These are phyloP conservation scores for Athalia circularis DNA, from an alignment of 2,888 invertebrate species.

Conservation along the genomic window DNA sequence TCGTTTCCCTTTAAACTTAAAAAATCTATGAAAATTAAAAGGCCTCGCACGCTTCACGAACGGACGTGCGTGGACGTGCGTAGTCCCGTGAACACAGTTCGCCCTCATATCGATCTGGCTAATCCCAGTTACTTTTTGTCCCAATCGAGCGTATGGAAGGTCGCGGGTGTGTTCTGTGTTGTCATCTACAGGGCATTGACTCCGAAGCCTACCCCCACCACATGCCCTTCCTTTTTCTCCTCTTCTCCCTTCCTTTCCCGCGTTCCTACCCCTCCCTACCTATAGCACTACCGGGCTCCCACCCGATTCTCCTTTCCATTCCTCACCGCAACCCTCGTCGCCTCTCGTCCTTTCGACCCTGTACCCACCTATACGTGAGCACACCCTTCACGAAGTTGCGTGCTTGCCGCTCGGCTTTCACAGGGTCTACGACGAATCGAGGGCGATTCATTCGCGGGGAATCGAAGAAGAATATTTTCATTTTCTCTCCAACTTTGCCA, in stretches of 20 bases:
- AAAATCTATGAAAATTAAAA: background rate
- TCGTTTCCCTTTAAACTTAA: background rate
- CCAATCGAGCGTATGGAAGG: constrained; percentile 46
- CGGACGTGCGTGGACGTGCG: too few species aligned
- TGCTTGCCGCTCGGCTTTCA: too few species aligned
- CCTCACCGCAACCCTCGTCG: background rate
- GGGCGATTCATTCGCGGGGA: too few species aligned
- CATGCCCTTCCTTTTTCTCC: constrained; percentile 49
- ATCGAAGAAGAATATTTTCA: too few species aligned
- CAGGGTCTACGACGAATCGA: too few species aligned
- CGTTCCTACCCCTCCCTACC: constrained; percentile 37
- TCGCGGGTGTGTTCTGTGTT: constrained; percentile 54
- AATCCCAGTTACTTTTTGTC: constrained; percentile 19
- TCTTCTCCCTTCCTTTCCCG: constrained; percentile 48
- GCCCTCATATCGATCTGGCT: background rate
- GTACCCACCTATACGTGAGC: background rate
- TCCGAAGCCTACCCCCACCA: constrained; percentile 53
- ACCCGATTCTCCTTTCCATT: background rate
- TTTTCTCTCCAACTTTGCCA: too few species aligned
- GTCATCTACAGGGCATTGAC: constrained; percentile 64
- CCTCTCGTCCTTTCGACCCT: background rate
- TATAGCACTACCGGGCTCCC: background rate
- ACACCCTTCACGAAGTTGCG: background rate
- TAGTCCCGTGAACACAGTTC: background rate
- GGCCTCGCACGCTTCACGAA: too few species aligned